Conservation (phyloP, 2,888 invertebrate species). For the Anorthoa munda region DNA sequence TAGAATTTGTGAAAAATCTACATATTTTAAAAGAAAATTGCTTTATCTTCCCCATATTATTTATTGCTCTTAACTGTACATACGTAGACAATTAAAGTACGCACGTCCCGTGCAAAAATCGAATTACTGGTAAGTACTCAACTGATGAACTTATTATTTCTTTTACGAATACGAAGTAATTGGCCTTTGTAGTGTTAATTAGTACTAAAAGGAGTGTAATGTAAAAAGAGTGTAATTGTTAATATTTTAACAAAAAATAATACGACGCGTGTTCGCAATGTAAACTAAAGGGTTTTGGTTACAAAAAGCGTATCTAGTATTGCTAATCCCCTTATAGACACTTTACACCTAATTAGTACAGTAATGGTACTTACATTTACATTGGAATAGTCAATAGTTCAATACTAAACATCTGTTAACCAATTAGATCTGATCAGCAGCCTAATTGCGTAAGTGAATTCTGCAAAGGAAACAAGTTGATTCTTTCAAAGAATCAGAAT, state of each 20-base stretch:
- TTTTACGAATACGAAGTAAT: conserved; percentile 49
- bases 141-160: conserved; percentile 57
- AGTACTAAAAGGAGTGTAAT: conserved; percentile 47
- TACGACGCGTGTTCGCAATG: conserved; percentile 15
- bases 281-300: not conserved
- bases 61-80: conserved; percentile 5
- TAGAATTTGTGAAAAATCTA: not conserved
- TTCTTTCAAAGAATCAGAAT: no score
- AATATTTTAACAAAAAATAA: conserved; percentile 41
- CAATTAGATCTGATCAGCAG: conserved; percentile 14
- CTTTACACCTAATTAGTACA: conserved; percentile 22
- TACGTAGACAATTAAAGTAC: conserved; percentile 19
- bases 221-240: conserved; percentile 45
- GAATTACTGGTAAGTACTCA: conserved; percentile 25
- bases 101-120: conserved; percentile 16
- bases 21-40: not conserved
- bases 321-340: conserved; percentile 6
- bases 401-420: not conserved
- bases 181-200: conserved; percentile 48
- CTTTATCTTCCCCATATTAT: not conserved
- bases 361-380: not conserved
- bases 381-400: not conserved
- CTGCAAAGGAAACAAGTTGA: no score
- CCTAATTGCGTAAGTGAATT: no score
- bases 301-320: conserved; percentile 42